These are phyloP conservation scores for Pelodytes ibericus DNA, from an alignment of 2,797 vertebrate species.

Conservation along the genomic window DNA sequence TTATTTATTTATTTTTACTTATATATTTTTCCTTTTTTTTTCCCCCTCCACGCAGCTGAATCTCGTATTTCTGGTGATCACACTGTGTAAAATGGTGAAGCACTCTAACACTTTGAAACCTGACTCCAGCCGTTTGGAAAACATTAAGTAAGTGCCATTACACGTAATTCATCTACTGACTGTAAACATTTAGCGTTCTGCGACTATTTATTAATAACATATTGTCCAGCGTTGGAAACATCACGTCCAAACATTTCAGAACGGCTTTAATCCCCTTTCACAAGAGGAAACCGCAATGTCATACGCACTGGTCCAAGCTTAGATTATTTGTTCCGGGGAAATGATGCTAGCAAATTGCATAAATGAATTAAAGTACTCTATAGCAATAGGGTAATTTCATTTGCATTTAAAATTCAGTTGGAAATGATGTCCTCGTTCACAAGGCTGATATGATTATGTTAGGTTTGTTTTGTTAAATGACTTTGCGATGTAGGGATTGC, in stretches of 20 bases:
- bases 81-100: conserved; percentile 99
- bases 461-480: conserved; percentile 79
- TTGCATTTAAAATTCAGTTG: conserved; percentile 75
- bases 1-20: neutral
- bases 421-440: conserved; percentile 72
- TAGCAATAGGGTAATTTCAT: conserved; percentile 69
- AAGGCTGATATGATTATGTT: conserved; percentile 73
- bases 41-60: conserved; percentile 90
- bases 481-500: conserved; percentile 74
- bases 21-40: conserved; percentile 52
- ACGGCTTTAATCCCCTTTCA: neutral
- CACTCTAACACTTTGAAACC: conserved; percentile 99
- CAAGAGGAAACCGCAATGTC: conserved; percentile 65
- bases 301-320: conserved; percentile 66
- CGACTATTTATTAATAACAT: no score
- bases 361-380: conserved; percentile 65
- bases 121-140: conserved; percentile 99
- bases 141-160: conserved; percentile 99
- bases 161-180: no score
- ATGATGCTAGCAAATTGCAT: conserved; percentile 67
- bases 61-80: conserved; percentile 98
- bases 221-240: no score
- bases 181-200: no score
- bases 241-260: neutral
- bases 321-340: conserved; percentile 67